Evolutionary conservation across 2,797 vertebrate species (phyloP).

Genomic region (Ctenopoma multispine): DNA sequence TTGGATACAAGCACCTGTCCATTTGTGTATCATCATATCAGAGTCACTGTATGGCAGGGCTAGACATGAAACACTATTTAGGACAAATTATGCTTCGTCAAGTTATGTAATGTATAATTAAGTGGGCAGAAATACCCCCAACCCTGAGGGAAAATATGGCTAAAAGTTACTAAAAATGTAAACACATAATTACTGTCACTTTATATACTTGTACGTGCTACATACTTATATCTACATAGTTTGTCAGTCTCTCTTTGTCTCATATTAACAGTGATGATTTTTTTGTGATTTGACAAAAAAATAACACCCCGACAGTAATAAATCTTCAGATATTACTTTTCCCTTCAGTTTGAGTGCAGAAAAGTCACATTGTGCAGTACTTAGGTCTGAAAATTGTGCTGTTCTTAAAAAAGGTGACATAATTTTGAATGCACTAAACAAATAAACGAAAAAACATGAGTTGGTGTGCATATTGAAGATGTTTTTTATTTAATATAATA

Average conservation of each 20-base stretch:
- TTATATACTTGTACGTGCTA: not conserved
- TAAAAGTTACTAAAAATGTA: not conserved
- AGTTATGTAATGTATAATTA: constrained; percentile 22
- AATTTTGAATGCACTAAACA: too few relatives aligned
- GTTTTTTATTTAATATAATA: too few relatives aligned
- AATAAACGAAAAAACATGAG: too few relatives aligned
- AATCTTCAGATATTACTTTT: not conserved
- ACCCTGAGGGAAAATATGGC: not conserved
- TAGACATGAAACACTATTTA: constrained; percentile 23
- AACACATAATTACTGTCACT: not conserved
- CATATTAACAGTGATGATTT: not conserved
- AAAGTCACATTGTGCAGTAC: not conserved
- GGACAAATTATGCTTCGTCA: constrained; percentile 15
- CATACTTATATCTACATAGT: too few relatives aligned
- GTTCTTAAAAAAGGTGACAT: not conserved
- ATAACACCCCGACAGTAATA: too few relatives aligned
- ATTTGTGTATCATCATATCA: constrained; percentile 50
- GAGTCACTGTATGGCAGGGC: constrained; percentile 12
- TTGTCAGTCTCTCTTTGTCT: too few relatives aligned
- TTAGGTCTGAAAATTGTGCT: not conserved
- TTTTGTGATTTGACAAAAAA: not conserved
- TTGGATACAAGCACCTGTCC: constrained; percentile 48
- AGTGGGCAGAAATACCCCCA: not conserved
- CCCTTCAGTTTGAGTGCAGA: not conserved
- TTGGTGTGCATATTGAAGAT: too few relatives aligned